A percentile compares a stretch with the other conserved stretches of the same genome.
Conservation (phyloP, 2,888 invertebrate genomes). For the Diaprepes abbreviatus region DNA sequence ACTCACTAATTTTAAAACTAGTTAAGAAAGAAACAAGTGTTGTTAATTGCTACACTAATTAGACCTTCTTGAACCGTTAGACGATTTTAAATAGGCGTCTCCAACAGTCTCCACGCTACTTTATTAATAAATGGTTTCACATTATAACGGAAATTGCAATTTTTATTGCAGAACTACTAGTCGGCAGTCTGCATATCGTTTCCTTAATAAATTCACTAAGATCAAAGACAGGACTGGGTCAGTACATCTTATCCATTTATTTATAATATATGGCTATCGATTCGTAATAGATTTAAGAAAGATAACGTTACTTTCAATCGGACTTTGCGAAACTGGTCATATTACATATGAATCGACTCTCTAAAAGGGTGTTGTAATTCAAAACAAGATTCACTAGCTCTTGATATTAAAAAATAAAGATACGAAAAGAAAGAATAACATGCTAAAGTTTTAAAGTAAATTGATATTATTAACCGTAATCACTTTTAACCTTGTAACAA, state of each 20-base stretch:
- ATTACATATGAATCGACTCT: no score
- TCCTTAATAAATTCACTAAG: slow-evolving; percentile 2
- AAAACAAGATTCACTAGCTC: no score
- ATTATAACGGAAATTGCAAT: slow-evolving; percentile 22
- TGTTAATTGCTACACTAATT: slow-evolving; percentile 27
- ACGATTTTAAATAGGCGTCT: slow-evolving; percentile 15
- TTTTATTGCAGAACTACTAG: slow-evolving; percentile 17
- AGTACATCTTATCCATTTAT: background rate
- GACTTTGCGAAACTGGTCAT: no score
- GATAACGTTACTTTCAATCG: no score
- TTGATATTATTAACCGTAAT: no score
- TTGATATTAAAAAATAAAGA: no score
- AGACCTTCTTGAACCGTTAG: slow-evolving; percentile 19
- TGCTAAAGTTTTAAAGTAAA: no score
- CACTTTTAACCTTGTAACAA: no score
- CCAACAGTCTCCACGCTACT: background rate
- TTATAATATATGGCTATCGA: no score
- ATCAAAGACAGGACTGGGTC: background rate
- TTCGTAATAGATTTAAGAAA: no score
- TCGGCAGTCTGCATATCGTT: background rate
- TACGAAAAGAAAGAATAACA: no score
- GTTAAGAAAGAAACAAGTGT: slow-evolving; percentile 17
- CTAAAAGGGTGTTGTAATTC: no score
- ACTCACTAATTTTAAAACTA: slow-evolving; percentile 1
- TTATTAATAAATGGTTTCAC: slow-evolving; percentile 8